Base-by-base conservation (phyloP, 2,888 invertebrate genomes). In the Bedellia somnulentella region DNA sequence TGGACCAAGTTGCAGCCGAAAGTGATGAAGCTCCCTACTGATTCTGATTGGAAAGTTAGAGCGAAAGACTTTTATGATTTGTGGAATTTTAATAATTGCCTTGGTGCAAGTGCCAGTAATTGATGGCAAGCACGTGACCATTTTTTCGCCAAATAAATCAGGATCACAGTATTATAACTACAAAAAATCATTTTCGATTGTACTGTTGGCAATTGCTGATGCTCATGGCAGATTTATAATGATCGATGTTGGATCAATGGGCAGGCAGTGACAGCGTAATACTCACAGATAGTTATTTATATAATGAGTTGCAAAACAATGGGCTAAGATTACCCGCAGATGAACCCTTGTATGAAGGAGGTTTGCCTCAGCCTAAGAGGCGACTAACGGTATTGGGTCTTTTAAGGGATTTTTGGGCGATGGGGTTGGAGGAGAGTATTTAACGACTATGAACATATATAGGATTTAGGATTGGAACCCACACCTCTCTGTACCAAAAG, bases 181-280 rank as follows among this genome's bases (percentile, higher is more conserved):
- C 23, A 29, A 21, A 12, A 11, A 8, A 8, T 14, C 30, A 13
- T 37, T 34, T 36, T 36, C 36, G 14, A 31, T 38, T 25, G 38
- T 40, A 27, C 26, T 37, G 24, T 26, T 37, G 23, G 37, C 34
- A 15, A 21, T 37, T 29, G 40, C 33, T 31, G 38, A 40, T 37
- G 35, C 35, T 29, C 21, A 36, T 29, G 31, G 33, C 6, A 32
- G 33, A 27, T 37, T 36, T 33, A 36, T 37, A 29, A 34, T 35
- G 24, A 35, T 38, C 24, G 34, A 38, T 29, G 32, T 37, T 36
- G 38, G 40, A 24, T 35, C 38, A 21, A 35, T 34, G 34, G 37
- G 37, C 27, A 14, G 36, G 11, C 26, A 37, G 36, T 34, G 36
- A 38, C 25, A 30, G 33, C 16, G 40, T 36, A 28, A 40, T 38